Evolutionary conservation across 2,113 vertebrate species (phyloP), one percentile per base, ranked within the genome.

Genomic region (Xiphophorus couchianus): DNA sequence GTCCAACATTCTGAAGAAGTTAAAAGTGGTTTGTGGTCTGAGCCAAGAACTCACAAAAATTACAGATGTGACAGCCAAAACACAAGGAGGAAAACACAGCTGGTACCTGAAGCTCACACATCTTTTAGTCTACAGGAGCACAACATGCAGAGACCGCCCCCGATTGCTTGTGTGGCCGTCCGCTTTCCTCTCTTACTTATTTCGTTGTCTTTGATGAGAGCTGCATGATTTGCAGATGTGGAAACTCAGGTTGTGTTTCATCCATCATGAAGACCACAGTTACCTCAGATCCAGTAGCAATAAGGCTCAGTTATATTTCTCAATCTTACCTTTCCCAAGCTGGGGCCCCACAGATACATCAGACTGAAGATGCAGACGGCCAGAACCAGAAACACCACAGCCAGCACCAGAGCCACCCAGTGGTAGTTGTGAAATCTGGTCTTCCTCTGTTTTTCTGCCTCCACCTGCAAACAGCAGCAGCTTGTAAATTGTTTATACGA

Each of bases 341-440:
- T 88, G 62, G 93, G 88, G 67, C 78, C 94, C 94, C 94, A 94
- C 76, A 94, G 74, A 76, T 90, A 92, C 35, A 88, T 86, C 76
- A 95, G 75, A 78, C 92, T 91, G 84, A 95, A 93, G 74, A 93
- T 62, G 58, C 90, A 86, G 0, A 94, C 84, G 65, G 88, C 85
- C 88, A 94, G 66, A 63, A 91, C 68, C 12, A 95, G 86, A 74
- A 95, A 86, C 44, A 93, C 69, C 68, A 94, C 78, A 17, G 87
- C 82, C 73, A 94, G 85, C 69, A 82, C 78, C 33, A 94, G 83
- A 62, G 89, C 93, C 58, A 81, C 83, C 30, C 89, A 86, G 87
- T 93, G 93, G 91, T 91, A 93, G 60, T 66, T 71, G 31, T 79
- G 84, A 76, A 83, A 82, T 69, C 80, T 90, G 14, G 60, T 66